Conservation (phyloP, 2,888 invertebrate species). For the Spodoptera picta region DNA sequence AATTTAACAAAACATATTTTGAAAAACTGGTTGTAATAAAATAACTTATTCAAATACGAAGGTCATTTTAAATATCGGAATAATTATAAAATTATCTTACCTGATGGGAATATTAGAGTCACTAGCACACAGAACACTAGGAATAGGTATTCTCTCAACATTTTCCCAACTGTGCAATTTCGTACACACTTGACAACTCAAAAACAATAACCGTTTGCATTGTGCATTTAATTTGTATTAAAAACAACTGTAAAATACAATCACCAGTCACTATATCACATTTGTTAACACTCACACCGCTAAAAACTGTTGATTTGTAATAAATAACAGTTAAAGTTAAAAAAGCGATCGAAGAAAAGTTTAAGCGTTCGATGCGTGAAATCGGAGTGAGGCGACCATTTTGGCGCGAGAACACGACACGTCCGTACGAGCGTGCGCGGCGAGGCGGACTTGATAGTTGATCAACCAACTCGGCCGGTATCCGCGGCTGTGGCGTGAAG, state of each 20-base stretch:
- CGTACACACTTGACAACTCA: constrained; percentile 73
- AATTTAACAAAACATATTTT: constrained; percentile 3
- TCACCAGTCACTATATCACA: constrained; percentile 66
- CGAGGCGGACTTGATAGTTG: constrained; percentile 64
- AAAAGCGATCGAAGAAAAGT: constrained; percentile 47
- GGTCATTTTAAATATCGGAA: constrained; percentile 10
- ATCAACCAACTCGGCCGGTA: constrained; percentile 37
- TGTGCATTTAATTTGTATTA: constrained; percentile 66
- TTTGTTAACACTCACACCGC: constrained; percentile 66
- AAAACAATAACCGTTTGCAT: constrained; percentile 81
- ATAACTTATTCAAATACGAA: constrained; percentile 20
- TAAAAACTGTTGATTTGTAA: constrained; percentile 71
- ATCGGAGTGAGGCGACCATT: constrained; percentile 67
- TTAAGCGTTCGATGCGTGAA: constrained; percentile 56
- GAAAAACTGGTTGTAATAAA: constrained; percentile 8
- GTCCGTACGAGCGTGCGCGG: constrained; percentile 65
- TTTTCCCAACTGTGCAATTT: constrained; percentile 76
- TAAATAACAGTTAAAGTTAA: constrained; percentile 66
- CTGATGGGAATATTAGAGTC: constrained; percentile 72
- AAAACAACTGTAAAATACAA: constrained; percentile 64
- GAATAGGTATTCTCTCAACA: constrained; percentile 81
- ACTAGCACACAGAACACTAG: constrained; percentile 74
- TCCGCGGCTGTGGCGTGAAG: constrained; percentile 46
- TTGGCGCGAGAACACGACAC: constrained; percentile 68
- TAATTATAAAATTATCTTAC: constrained; percentile 65